Conservation (phyloP, 2,888 invertebrate genomes). For the Chromoteleia sp. region DNA sequence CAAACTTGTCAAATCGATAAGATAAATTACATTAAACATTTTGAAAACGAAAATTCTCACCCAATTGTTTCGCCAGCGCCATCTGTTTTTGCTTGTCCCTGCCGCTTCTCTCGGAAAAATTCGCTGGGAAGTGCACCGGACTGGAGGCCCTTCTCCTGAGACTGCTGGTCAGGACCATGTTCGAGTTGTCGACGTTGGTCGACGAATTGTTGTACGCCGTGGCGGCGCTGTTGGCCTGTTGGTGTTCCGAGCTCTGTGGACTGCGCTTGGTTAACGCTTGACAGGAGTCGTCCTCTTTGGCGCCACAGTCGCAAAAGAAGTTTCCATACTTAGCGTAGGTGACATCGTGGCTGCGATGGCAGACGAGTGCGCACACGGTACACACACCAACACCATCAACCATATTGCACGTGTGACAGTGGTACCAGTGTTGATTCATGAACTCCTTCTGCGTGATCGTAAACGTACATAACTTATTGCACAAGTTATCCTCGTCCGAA, state of each 20-base stretch:
- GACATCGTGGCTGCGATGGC: slow-evolving; percentile 98
- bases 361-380: slow-evolving; percentile 98
- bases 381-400: slow-evolving; percentile 99
- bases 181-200: slow-evolving; percentile 80
- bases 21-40: background rate
- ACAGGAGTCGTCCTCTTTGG: slow-evolving; percentile 94
- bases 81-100: slow-evolving; percentile 85
- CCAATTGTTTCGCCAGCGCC: slow-evolving; percentile 86
- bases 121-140: slow-evolving; percentile 85
- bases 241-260: slow-evolving; percentile 85
- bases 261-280: slow-evolving; percentile 88
- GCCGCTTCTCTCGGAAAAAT: slow-evolving; percentile 79
- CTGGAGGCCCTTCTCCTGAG: slow-evolving; percentile 88
- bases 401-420: slow-evolving; percentile 99
- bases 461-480: slow-evolving; percentile 97
- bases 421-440: slow-evolving; percentile 99
- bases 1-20: background rate
- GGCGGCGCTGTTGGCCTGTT: slow-evolving; percentile 71
- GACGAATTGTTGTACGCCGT: slow-evolving; percentile 73
- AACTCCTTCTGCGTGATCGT: slow-evolving; percentile 98
- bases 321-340: slow-evolving; percentile 99
- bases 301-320: slow-evolving; percentile 99
- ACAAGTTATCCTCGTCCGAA: slow-evolving; percentile 95
- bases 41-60: slow-evolving; percentile 38
- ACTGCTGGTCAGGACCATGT: slow-evolving; percentile 86